A percentile compares a stretch with the other conserved stretches of the same genome.
Conservation (phyloP, 2,113 vertebrate species). For the Suncus etruscus region DNA sequence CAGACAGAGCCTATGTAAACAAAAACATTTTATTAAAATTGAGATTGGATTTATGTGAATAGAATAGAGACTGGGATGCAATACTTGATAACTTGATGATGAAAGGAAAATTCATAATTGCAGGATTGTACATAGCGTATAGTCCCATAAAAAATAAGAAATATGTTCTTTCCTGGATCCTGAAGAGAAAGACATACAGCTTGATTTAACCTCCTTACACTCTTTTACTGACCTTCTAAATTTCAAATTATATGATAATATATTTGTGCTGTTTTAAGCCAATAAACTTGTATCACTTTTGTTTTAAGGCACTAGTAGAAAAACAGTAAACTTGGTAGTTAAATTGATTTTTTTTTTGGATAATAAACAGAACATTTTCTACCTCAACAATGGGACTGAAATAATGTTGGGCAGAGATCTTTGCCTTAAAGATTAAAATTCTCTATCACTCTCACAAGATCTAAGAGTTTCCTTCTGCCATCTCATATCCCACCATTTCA, state of each 20-base stretch:
- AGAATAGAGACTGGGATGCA: neutral
- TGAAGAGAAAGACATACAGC: no score
- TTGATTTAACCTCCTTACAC: neutral
- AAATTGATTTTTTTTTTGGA: neutral
- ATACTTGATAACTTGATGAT: neutral
- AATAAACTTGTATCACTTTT: neutral
- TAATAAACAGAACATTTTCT: neutral
- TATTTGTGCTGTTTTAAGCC: neutral
- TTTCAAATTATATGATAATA: neutral
- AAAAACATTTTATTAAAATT: no score
- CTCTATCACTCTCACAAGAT: neutral
- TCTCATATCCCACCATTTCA: neutral
- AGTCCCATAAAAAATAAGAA: neutral
- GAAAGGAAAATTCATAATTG: neutral
- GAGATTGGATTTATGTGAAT: no score
- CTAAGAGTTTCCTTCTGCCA: neutral
- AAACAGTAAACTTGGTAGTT: neutral
- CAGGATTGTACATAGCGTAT: neutral
- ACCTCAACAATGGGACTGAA: neutral
- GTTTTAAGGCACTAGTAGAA: neutral
- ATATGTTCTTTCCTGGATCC: fast-evolving
- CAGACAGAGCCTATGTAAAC: neutral
- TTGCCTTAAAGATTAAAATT: neutral
- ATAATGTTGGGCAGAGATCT: neutral
- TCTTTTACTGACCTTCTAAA: neutral